A percentile compares a stretch with the other conserved stretches of the same genome.
Conservation (phyloP, 2,113 vertebrate genomes). For the Seriola aureovittata region DNA sequence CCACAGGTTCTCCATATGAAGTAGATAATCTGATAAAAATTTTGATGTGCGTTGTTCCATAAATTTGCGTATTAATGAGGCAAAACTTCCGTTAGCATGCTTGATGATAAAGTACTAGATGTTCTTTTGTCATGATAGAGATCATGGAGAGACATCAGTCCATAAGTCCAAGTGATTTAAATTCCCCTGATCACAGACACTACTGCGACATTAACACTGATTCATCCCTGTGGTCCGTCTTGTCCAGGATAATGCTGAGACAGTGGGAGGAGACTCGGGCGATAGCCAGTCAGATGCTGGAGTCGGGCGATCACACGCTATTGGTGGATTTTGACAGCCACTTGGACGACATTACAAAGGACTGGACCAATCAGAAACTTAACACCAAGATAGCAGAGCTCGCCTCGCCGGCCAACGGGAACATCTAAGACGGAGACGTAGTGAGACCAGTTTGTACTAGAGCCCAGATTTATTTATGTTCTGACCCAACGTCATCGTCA, state of each 20-base stretch:
- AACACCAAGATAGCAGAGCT: slow-evolving; percentile 89
- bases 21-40: too few species aligned
- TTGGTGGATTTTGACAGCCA: slow-evolving; percentile 93
- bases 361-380: slow-evolving; percentile 93
- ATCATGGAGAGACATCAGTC: too few species aligned
- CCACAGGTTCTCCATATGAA: too few species aligned
- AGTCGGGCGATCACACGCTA: slow-evolving; percentile 84
- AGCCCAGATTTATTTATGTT: slow-evolving; percentile 29
- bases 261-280: slow-evolving; percentile 91
- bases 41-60: too few species aligned
- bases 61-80: too few species aligned
- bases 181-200: too few species aligned
- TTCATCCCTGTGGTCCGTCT: background rate
- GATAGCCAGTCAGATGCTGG: slow-evolving; percentile 86
- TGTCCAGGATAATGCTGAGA: slow-evolving; percentile 90
- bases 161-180: too few species aligned
- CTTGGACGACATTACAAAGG: slow-evolving; percentile 91
- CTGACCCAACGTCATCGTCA: background rate
- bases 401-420: slow-evolving; percentile 86
- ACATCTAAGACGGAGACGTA: slow-evolving; percentile 59
- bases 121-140: too few species aligned
- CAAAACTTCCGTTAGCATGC: too few species aligned
- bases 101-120: too few species aligned
- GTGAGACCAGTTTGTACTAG: background rate
- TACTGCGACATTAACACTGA: too few species aligned